Conservation (phyloP, 1,140 invertebrate genomes). For the Periplaneta americana region DNA sequence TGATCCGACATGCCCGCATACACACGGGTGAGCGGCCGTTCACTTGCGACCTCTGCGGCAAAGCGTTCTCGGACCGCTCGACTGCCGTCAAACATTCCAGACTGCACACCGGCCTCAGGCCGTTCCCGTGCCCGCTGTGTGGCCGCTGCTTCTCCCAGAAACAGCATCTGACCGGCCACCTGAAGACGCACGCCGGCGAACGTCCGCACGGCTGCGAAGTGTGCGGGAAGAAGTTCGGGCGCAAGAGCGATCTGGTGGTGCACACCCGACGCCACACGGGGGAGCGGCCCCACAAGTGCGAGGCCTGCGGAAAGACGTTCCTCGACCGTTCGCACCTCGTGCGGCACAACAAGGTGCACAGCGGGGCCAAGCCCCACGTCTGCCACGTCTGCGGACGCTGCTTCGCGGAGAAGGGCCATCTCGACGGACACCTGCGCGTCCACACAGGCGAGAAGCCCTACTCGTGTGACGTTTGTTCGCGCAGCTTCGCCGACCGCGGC, state of each 20-base stretch:
- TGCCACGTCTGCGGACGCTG: constrained; percentile 48
- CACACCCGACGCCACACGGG: constrained; percentile 98
- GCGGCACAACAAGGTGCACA: background rate
- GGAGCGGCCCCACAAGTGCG: constrained; percentile 97
- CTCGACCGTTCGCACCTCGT: background rate
- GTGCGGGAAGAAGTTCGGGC: constrained; percentile 35
- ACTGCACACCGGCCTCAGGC: constrained; percentile 38
- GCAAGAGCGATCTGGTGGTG: constrained; percentile 68
- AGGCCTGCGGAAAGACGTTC: constrained; percentile 8
- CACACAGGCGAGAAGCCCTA: constrained; percentile 64
- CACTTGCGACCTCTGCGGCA: background rate
- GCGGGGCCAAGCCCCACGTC: background rate
- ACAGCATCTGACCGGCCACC: constrained; percentile 28
- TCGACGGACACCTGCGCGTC: constrained; percentile 57
- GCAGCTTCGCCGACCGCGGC: constrained; percentile 12
- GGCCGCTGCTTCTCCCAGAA: constrained; percentile 43
- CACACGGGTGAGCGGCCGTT: constrained; percentile 11
- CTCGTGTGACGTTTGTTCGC: constrained; percentile 50
- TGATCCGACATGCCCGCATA: constrained; percentile 1
- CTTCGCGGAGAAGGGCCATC: constrained; percentile 57
- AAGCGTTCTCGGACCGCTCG: constrained; percentile 4
- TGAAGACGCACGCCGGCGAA: constrained; percentile 41
- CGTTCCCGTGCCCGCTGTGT: constrained; percentile 48
- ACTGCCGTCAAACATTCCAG: constrained; percentile 7
- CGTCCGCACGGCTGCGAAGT: constrained; percentile 39